These are phyloP conservation scores for Hemibagrus guttatus DNA, from an alignment of 2,797 vertebrate species.

Conservation along the genomic window DNA sequence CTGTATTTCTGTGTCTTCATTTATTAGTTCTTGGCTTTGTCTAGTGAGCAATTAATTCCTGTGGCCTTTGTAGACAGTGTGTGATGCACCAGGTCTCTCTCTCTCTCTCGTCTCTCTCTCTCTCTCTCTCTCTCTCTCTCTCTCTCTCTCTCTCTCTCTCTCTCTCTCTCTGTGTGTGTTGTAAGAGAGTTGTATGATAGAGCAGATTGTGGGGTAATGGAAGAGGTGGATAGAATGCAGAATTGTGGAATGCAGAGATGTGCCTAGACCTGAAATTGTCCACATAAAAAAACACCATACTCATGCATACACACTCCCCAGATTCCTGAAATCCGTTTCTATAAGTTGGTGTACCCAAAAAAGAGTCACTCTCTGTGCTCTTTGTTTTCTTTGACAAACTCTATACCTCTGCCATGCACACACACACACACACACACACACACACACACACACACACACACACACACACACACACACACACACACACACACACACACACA, in stretches of 20 bases:
- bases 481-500: background rate
- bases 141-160: no score
- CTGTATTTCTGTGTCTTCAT: background rate
- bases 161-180: conserved; percentile 19
- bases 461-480: background rate
- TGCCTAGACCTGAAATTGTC: conserved; percentile 57
- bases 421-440: conserved; percentile 21
- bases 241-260: conserved; percentile 63
- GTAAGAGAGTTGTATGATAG: conserved; percentile 48
- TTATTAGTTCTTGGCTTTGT: conserved; percentile 33
- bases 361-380: background rate
- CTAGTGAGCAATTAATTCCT: background rate
- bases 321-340: conserved; percentile 5
- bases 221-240: conserved; percentile 51
- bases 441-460: background rate
- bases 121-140: conserved; percentile 5
- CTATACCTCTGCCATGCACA: background rate
- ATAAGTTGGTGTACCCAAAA: conserved; percentile 3
- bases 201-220: conserved; percentile 56
- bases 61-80: background rate
- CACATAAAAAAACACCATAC: background rate
- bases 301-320: background rate
- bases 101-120: conserved; percentile 6
- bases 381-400: background rate
- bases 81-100: conserved; percentile 36